These are phyloP conservation scores for Phoronis australis DNA, from an alignment of 2,888 invertebrate genomes.

Conservation along the genomic window DNA sequence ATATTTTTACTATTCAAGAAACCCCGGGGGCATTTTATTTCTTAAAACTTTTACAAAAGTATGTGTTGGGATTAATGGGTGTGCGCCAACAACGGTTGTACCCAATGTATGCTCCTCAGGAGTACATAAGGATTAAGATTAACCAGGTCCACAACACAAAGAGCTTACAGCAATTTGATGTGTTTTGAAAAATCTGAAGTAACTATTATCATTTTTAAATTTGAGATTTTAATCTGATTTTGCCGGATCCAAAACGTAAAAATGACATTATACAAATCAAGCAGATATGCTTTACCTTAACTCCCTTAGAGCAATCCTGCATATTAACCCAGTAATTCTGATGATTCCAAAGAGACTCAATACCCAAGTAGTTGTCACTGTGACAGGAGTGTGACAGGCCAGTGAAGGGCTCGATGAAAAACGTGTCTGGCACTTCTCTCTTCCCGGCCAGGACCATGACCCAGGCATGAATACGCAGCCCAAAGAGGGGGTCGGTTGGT, in stretches of 20 bases:
- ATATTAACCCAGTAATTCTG: conserved; percentile 63
- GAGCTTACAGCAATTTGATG: too few species aligned
- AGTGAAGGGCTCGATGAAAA: conserved; percentile 81
- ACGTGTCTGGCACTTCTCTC: conserved; percentile 61
- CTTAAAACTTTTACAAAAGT: too few species aligned
- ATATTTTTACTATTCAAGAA: too few species aligned
- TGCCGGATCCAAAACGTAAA: background rate
- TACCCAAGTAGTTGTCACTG: conserved; percentile 63
- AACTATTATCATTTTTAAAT: background rate
- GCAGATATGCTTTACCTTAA: conserved; percentile 45
- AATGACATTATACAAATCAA: too few species aligned
- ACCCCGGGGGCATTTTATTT: too few species aligned
- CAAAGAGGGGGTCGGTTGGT: conserved; percentile 48
- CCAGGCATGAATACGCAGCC: conserved; percentile 71
- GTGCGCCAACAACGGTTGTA: too few species aligned
- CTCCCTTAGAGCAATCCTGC: conserved; percentile 53
- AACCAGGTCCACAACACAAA: too few species aligned
- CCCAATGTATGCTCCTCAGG: too few species aligned
- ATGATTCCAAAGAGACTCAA: conserved; percentile 83
- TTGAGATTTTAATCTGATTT: background rate
- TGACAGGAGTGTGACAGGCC: conserved; percentile 63
- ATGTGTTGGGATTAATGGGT: too few species aligned
- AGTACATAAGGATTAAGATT: too few species aligned
- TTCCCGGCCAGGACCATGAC: conserved; percentile 65
- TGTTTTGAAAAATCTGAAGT: too few species aligned